A percentile compares a stretch with the other conserved stretches of the same genome.
Conservation (phyloP, 2,113 vertebrate genomes). For the Crotophaga sulcirostris region DNA sequence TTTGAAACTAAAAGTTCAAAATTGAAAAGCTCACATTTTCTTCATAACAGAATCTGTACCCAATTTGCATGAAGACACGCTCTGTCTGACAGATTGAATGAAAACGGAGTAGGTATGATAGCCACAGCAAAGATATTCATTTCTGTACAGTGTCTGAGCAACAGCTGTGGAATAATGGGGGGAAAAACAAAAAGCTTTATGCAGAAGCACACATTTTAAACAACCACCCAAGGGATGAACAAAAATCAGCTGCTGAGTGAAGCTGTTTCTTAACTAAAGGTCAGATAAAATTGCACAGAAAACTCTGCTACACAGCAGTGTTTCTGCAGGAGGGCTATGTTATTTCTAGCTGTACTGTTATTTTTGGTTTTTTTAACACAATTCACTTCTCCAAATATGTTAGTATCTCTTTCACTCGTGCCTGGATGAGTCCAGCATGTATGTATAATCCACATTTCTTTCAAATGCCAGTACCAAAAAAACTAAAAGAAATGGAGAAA, state of each 20-base stretch:
- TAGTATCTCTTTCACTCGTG: background rate
- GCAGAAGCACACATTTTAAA: slow-evolving; percentile 10
- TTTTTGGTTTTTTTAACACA: background rate
- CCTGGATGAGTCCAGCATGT: background rate
- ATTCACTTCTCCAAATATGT: background rate
- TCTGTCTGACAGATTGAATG: background rate
- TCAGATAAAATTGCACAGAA: slow-evolving; percentile 21
- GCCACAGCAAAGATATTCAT: background rate
- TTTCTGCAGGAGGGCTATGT: background rate
- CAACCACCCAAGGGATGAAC: background rate
- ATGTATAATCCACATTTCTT: background rate
- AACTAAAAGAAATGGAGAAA: background rate
- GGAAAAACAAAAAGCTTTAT: background rate
- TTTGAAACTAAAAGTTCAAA: background rate
- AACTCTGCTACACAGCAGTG: background rate
- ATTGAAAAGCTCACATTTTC: background rate
- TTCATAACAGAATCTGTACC: background rate
- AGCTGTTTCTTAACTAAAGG: slow-evolving; percentile 29
- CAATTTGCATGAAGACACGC: background rate
- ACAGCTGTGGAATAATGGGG: background rate
- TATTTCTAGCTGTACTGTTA: background rate
- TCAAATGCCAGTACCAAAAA: background rate
- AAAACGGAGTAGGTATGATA: background rate
- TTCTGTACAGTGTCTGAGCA: background rate
- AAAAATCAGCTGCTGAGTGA: slow-evolving; percentile 6